These are phyloP conservation scores for Neomonachus schauinslandi DNA, from an alignment of 2,113 vertebrate genomes.

Conservation along the genomic window DNA sequence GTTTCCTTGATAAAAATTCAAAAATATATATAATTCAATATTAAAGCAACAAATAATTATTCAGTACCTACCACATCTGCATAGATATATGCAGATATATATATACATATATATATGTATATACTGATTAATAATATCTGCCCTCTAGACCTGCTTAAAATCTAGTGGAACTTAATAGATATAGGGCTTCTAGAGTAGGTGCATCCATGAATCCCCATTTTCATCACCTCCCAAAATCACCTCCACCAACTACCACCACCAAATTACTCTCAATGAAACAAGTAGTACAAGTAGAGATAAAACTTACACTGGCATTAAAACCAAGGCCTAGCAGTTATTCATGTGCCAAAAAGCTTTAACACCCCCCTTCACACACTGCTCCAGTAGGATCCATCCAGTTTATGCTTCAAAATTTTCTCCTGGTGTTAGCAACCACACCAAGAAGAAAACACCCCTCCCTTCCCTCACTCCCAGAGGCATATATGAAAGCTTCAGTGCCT, in stretches of 20 bases:
- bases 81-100: not conserved
- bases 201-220: not conserved
- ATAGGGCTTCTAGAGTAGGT: not conserved
- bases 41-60: not conserved
- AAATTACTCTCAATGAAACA: not conserved
- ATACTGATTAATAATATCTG: not conserved
- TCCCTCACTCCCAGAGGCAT: not conserved
- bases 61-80: not conserved
- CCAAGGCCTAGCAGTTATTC: not conserved
- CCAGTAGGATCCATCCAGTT: not conserved
- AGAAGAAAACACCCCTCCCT: not conserved
- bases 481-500: not conserved
- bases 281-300: not conserved
- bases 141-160: not conserved
- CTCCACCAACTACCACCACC: not conserved
- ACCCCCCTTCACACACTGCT: not conserved
- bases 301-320: not conserved
- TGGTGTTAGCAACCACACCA: not conserved
- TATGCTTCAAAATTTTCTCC: not conserved
- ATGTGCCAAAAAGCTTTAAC: not conserved
- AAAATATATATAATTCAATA: not conserved
- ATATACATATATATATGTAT: not conserved
- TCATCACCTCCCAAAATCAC: not conserved
- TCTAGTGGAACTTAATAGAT: not conserved
- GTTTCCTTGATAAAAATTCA: not conserved